Evolutionary conservation across 1,140 invertebrate species (phyloP).

Genomic region (Papilio xuthus): DNA sequence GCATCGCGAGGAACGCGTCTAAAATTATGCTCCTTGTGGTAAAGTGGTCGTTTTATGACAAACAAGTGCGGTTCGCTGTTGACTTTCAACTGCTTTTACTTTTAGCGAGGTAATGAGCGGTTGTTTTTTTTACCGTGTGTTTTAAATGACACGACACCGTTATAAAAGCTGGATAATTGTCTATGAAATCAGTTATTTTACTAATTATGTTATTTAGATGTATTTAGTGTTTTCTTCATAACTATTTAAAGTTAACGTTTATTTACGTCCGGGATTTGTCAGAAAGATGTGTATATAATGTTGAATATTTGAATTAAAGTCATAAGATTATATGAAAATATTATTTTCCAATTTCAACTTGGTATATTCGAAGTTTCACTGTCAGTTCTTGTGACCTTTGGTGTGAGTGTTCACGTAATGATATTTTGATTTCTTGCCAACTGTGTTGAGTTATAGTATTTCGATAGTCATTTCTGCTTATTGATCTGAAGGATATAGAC

Average conservation of each 20-base stretch:
- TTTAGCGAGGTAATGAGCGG: background rate
- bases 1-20: background rate
- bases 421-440: conserved; percentile 19
- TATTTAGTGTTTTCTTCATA: too few species aligned
- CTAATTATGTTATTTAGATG: too few species aligned
- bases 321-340: background rate
- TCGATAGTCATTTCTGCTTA: conserved; percentile 5
- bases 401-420: conserved; percentile 3
- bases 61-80: conserved; percentile 8
- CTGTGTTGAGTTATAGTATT: conserved; percentile 2
- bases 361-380: background rate
- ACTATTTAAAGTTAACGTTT: too few species aligned
- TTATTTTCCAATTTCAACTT: background rate
- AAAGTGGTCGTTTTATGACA: conserved; percentile 11
- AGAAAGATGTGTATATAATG: too few species aligned
- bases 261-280: too few species aligned
- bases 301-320: too few species aligned
- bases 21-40: conserved; percentile 11
- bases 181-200: too few species aligned
- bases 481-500: background rate
- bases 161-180: background rate
- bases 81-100: background rate
- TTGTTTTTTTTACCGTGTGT: background rate
- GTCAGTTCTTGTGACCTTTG: conserved; percentile 18
- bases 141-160: background rate